These are phyloP conservation scores for Heteronetta atricapilla DNA, from an alignment of 2,113 vertebrate species.

Conservation along the genomic window DNA sequence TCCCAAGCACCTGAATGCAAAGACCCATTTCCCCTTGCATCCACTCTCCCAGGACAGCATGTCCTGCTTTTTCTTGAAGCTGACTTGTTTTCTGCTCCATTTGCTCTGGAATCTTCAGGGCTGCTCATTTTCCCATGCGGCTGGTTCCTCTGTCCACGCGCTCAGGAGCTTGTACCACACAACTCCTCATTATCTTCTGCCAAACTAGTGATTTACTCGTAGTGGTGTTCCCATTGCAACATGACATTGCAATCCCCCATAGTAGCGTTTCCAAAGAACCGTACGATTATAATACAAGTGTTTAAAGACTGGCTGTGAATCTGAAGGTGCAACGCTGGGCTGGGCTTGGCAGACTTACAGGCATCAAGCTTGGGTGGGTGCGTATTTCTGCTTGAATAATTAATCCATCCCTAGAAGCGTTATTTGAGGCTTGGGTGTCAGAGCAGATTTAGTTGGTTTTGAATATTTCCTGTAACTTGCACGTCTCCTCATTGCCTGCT, in stretches of 20 bases:
- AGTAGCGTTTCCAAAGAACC: neutral
- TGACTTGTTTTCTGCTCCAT: neutral
- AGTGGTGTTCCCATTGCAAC: neutral
- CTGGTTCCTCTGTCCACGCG: neutral
- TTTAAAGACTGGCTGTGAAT: neutral
- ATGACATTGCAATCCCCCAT: neutral
- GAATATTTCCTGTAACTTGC: slow-evolving; percentile 51
- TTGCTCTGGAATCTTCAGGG: neutral
- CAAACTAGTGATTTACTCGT: neutral
- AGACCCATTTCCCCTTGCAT: neutral
- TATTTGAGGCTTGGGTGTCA: slow-evolving; percentile 52
- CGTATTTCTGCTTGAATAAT: slow-evolving; percentile 55
- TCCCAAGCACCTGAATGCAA: neutral
- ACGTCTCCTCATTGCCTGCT: slow-evolving; percentile 6
- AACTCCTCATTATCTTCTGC: neutral
- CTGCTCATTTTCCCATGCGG: neutral
- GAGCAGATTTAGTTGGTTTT: slow-evolving; percentile 59
- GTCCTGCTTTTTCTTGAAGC: neutral
- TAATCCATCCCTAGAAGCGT: slow-evolving; percentile 27
- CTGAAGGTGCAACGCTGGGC: neutral
- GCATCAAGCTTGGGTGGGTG: slow-evolving; percentile 34
- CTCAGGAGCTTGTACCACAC: neutral
- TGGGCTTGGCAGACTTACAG: slow-evolving; percentile 36
- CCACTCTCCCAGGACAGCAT: neutral
- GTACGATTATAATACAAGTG: neutral